phyloP scores from a whole-genome alignment of 2,888 invertebrate genomes.

The Habroteleia sp. region DNA sequence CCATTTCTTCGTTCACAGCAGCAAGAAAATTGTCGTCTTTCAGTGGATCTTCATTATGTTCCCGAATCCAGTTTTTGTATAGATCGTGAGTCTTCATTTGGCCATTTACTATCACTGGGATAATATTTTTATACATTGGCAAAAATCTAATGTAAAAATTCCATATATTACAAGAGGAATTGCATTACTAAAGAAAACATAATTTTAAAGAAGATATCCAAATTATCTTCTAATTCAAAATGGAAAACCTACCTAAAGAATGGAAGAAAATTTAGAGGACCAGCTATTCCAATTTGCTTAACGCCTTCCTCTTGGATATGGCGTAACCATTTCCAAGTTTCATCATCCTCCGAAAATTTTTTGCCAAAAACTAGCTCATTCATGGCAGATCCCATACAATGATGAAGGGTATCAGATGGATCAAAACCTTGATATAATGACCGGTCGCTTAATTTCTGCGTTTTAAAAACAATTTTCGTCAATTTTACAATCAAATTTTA shows the following conservation, averaged over 20 bases:
- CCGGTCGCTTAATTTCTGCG: slow-evolving; percentile 71
- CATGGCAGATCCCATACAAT: slow-evolving; percentile 89
- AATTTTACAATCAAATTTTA: no score
- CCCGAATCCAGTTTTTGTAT: slow-evolving; percentile 86
- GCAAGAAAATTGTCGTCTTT: slow-evolving; percentile 83
- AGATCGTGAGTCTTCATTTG: slow-evolving; percentile 87
- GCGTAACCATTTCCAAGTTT: slow-evolving; percentile 89
- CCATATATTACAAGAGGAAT: no score
- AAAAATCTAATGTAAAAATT: slow-evolving; percentile 84
- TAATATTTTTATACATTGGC: slow-evolving; percentile 85
- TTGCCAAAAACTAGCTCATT: slow-evolving; percentile 90
- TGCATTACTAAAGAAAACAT: no score
- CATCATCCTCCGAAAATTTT: slow-evolving; percentile 86
- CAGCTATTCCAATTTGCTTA: slow-evolving; percentile 91
- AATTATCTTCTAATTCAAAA: no score
- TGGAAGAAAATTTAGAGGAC: slow-evolving; percentile 92
- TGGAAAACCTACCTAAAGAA: slow-evolving; percentile 84
- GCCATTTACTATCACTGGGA: slow-evolving; percentile 86
- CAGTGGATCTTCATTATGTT: slow-evolving; percentile 76
- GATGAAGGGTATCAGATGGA: slow-evolving; percentile 83
- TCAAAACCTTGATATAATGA: slow-evolving; percentile 79
- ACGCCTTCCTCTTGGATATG: slow-evolving; percentile 91
- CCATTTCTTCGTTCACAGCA: slow-evolving; percentile 85
- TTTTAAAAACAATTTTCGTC: not conserved
- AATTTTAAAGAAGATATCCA: no score